Evolutionary conservation across 1,140 invertebrate genomes (phyloP), one percentile per base, ranked within the genome.

Genomic region (Lasaia peninsularis): DNA sequence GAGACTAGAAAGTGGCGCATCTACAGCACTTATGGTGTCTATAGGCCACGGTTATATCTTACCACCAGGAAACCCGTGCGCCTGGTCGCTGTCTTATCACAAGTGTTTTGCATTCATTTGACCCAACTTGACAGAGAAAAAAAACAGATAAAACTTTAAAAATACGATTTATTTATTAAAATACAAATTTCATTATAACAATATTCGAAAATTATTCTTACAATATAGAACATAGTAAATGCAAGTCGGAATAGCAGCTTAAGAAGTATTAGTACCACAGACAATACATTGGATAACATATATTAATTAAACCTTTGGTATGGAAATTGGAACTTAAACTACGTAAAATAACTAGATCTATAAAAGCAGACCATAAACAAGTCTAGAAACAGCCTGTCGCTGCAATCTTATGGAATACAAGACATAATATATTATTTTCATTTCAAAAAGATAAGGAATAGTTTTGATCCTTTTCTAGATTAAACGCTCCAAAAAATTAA

Each of bases 151-250:
- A 5, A 44, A 44, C 14, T 44, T 44, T 44, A 20, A 44, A 44
- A 44, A 44, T 44, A 44, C 3, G 16, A 44, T 44, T 44, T 44
- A 44, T 18, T 44, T 44, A 20, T 44, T 44, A 44, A 44, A 44
- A 44, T 44, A 44, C 16, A 44, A 44, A 44, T 44, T 44, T 44
- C 14, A 44, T 44, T 44, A 44, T 44, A 44, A 44, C 40, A 44
- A 44, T 44, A 44, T 44, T 44, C 40, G 40, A 44, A 44, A 44
- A 44, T 44, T 21, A 44, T 44, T 44, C 40, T 44, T 20, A 44
- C 11, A 20, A 44, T 16, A 44, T 44, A 44, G 20, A 5, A 16
- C 40, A 11, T 44, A 44, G 16, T 44, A 44, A 44, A 44, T 44
- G 40, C 40, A 11, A 44, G 40, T 44, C 40, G 40, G 40, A 44